A percentile compares a stretch with the other conserved stretches of the same genome.
Evolutionary conservation across 1,140 invertebrate species (phyloP).

Genomic region (Tenebrio molitor): DNA sequence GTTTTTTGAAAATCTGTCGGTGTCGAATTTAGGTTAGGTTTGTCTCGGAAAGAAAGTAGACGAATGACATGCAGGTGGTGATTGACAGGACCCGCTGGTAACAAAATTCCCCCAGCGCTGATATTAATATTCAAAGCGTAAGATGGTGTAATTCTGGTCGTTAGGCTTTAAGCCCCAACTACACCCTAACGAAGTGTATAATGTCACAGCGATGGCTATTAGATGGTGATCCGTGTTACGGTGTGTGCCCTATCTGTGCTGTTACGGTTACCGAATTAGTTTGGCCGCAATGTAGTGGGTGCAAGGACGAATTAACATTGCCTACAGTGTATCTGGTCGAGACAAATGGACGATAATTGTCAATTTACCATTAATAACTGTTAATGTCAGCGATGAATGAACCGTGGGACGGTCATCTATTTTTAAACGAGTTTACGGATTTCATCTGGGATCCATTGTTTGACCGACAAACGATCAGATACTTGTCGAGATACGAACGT

Average conservation of each 20-base stretch:
- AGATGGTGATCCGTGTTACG: not conserved
- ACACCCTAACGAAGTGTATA: constrained; percentile 5
- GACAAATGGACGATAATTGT: constrained; percentile 31
- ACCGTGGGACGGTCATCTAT: not conserved
- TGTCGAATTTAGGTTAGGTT: no score
- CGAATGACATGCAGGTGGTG: no score
- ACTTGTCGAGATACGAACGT: not conserved
- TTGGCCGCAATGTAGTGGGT: constrained; percentile 18
- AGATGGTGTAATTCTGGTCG: not conserved
- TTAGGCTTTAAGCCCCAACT: not conserved
- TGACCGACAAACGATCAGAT: not conserved
- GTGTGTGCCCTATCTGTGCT: not conserved
- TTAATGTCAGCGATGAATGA: not conserved
- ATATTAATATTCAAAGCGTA: constrained; percentile 1
- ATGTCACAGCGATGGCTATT: constrained; percentile 4
- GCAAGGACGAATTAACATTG: constrained; percentile 27
- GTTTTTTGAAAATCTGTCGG: no score
- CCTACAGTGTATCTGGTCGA: constrained; percentile 12
- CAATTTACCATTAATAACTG: constrained; percentile 25
- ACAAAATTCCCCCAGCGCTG: no score
- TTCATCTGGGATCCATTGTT: constrained; percentile 6
- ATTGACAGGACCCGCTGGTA: no score
- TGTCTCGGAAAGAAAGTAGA: no score
- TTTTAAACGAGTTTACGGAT: not conserved
- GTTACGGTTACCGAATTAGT: constrained; percentile 34